phyloP scores from a whole-genome alignment of 2,113 vertebrate species.

The Seriola aureovittata region DNA sequence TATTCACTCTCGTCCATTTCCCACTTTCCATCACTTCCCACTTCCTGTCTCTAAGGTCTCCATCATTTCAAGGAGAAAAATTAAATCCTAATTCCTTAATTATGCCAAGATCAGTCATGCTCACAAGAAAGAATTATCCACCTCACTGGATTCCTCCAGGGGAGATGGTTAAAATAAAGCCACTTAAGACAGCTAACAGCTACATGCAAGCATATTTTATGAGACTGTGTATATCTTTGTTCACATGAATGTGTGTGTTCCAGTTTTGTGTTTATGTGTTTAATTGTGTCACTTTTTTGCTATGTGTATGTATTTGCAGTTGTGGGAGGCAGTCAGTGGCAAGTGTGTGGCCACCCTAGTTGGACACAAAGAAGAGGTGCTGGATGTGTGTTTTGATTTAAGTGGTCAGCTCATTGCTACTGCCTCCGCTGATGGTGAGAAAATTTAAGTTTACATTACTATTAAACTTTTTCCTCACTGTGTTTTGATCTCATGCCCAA shows the following conservation, averaged over 20 bases:
- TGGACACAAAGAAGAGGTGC: slow-evolving; percentile 91
- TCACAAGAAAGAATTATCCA: slow-evolving; percentile 56
- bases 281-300: slow-evolving; percentile 8
- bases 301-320: slow-evolving; percentile 76
- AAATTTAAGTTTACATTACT: background rate
- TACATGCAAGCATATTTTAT: background rate
- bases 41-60: slow-evolving; percentile 37
- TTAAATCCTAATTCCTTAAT: slow-evolving; percentile 70
- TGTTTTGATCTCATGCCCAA: background rate
- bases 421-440: slow-evolving; percentile 93
- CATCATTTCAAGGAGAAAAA: slow-evolving; percentile 52
- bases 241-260: background rate
- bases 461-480: background rate
- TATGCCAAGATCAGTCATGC: slow-evolving; percentile 66
- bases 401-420: slow-evolving; percentile 91
- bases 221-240: slow-evolving; percentile 4
- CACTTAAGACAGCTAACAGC: slow-evolving; percentile 27
- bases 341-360: slow-evolving; percentile 87
- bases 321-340: slow-evolving; percentile 90
- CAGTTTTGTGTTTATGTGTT: slow-evolving; percentile 1
- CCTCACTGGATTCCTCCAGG: slow-evolving; percentile 39
- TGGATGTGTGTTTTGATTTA: slow-evolving; percentile 95
- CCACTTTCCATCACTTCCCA: slow-evolving; percentile 12
- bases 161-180: slow-evolving; percentile 40
- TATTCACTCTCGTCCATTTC: slow-evolving; percentile 5